Conservation (phyloP, 2,113 vertebrate genomes). For the Melanocharis versteri region DNA sequence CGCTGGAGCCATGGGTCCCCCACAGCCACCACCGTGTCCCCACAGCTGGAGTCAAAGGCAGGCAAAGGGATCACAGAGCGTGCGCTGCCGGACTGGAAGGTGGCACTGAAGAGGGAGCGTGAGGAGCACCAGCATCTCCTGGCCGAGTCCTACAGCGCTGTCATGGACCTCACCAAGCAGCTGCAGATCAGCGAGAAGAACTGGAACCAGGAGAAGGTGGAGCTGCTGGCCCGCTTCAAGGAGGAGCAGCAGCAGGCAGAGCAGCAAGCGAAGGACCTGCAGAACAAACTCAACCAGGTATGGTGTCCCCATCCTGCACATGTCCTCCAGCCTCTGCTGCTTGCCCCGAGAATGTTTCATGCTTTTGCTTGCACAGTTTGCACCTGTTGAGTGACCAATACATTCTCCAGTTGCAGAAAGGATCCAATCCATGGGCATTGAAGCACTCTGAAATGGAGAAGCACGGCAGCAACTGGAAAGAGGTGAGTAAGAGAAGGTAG, state of each 20-base stretch:
- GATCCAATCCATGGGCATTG: slow-evolving; percentile 70
- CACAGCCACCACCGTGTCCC: background rate
- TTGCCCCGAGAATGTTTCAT: background rate
- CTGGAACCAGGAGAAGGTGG: slow-evolving; percentile 94
- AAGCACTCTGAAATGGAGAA: slow-evolving; percentile 77
- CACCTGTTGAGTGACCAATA: background rate
- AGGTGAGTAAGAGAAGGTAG: slow-evolving; percentile 54
- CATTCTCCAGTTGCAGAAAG: slow-evolving; percentile 72
- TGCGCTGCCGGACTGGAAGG: slow-evolving; percentile 85
- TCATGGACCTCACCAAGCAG: slow-evolving; percentile 97
- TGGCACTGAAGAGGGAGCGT: slow-evolving; percentile 84
- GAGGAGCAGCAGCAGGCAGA: slow-evolving; percentile 90
- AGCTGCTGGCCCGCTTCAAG: slow-evolving; percentile 88
- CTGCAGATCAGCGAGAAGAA: slow-evolving; percentile 93
- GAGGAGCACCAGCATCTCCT: slow-evolving; percentile 96
- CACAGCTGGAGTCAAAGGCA: slow-evolving; percentile 85
- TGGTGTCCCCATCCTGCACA: rapidly evolving
- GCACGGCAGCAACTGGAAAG: slow-evolving; percentile 76
- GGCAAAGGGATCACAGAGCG: slow-evolving; percentile 79
- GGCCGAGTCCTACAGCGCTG: slow-evolving; percentile 91
- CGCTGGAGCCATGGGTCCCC: rapidly evolving
- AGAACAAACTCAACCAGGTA: slow-evolving; percentile 84
- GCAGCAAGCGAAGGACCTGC: slow-evolving; percentile 85
- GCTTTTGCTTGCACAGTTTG: background rate
- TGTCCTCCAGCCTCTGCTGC: background rate